These are phyloP conservation scores for Antheraea yamamai DNA, from an alignment of 2,888 invertebrate genomes.

Conservation along the genomic window DNA sequence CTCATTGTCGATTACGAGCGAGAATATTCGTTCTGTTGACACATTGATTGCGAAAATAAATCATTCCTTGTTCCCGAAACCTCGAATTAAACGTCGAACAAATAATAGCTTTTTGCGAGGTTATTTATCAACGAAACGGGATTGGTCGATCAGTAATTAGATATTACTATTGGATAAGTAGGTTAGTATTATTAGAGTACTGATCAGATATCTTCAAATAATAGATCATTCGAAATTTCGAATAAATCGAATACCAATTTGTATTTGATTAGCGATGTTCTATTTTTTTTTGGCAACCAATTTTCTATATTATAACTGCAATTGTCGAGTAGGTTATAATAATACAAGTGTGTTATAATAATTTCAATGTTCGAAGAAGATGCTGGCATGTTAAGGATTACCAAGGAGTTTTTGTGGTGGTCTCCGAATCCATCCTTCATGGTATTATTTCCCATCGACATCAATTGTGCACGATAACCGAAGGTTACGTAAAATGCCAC, in stretches of 20 bases:
- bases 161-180: not conserved
- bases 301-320: too few species aligned
- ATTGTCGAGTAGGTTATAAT: too few species aligned
- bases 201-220: not conserved
- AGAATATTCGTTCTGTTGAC: slow-evolving; percentile 38
- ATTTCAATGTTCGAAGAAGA: too few species aligned
- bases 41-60: slow-evolving; percentile 54
- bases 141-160: not conserved
- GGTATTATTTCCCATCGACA: too few species aligned
- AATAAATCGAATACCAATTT: not conserved
- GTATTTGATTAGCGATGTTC: not conserved
- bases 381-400: too few species aligned
- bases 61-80: slow-evolving; percentile 44
- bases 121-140: slow-evolving; percentile 11
- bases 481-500: too few species aligned
- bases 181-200: not conserved
- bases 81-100: slow-evolving; percentile 47
- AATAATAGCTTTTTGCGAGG: slow-evolving; percentile 43
- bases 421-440: too few species aligned
- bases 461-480: too few species aligned
- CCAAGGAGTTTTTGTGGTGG: too few species aligned
- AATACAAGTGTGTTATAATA: too few species aligned
- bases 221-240: not conserved
- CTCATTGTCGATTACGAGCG: slow-evolving; percentile 26
- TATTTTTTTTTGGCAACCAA: too few species aligned